phyloP scores from a whole-genome alignment of 2,888 invertebrate genomes.

The Drosophila leonis region DNA sequence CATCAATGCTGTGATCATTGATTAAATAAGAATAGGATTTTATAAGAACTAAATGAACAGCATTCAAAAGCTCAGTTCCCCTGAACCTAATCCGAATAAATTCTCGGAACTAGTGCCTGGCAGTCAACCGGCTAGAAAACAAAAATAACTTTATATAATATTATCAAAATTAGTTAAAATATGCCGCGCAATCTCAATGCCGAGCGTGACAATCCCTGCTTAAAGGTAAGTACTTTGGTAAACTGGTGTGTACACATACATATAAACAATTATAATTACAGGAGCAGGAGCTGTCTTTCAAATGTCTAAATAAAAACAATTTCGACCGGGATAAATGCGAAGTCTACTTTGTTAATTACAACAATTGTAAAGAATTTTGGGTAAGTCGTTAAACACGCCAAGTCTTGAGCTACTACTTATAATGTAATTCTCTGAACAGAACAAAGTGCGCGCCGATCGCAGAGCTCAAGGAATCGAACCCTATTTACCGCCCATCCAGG shows the following conservation, averaged over 20 bases:
- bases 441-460: conserved; percentile 87
- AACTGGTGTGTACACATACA: neutral
- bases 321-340: conserved; percentile 89
- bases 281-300: conserved; percentile 91
- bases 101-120: neutral
- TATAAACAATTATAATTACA: conserved; percentile 80
- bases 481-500: conserved; percentile 89
- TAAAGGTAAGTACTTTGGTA: conserved; percentile 70
- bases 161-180: conserved; percentile 13
- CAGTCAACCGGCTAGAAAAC: conserved; percentile 17
- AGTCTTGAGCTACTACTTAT: too few relatives aligned
- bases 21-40: neutral
- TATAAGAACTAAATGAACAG: neutral
- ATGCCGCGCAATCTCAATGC: conserved; percentile 83
- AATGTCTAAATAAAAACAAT: conserved; percentile 90
- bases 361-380: conserved; percentile 93
- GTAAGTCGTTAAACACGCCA: conserved; percentile 85
- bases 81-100: neutral
- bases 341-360: conserved; percentile 91
- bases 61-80: neutral
- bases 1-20: too few relatives aligned
- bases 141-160: conserved; percentile 56
- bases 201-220: conserved; percentile 84
- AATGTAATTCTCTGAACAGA: conserved; percentile 86
- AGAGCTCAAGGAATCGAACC: conserved; percentile 89